Conservation (phyloP, 2,888 invertebrate genomes). For the Axea sp. region DNA sequence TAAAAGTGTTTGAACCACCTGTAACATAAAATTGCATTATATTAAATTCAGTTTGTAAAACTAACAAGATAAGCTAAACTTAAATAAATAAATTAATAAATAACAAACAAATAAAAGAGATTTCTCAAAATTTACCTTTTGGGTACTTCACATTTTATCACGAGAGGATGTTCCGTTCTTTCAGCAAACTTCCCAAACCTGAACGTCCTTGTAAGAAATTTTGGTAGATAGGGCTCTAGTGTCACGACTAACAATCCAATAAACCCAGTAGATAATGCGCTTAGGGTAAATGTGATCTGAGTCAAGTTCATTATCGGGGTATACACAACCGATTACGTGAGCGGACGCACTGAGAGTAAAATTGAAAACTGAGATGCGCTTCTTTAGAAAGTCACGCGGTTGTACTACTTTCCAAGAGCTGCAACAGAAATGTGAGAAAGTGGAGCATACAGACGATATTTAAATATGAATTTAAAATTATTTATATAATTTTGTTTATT, state of each 20-base stretch:
- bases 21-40: constrained; percentile 38
- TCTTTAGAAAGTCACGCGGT: constrained; percentile 52
- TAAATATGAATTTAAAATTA: too few species aligned
- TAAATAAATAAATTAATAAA: not conserved
- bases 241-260: constrained; percentile 84
- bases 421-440: constrained; percentile 19
- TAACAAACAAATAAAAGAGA: not conserved
- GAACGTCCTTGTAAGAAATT: constrained; percentile 83
- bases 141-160: constrained; percentile 83
- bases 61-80: too few species aligned
- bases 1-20: constrained; percentile 91
- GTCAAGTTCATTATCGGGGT: constrained; percentile 68
- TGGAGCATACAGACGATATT: too few species aligned
- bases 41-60: too few species aligned
- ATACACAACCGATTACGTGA: constrained; percentile 16
- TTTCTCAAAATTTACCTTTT: constrained; percentile 82
- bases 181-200: constrained; percentile 88
- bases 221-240: constrained; percentile 85
- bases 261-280: constrained; percentile 77
- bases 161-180: constrained; percentile 79
- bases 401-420: constrained; percentile 42
- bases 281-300: constrained; percentile 68
- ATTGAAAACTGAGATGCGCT: not conserved
- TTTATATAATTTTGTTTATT: too few species aligned
- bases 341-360: constrained; percentile 13